Conservation (phyloP, 2,113 vertebrate genomes). For the Pycnonotus jocosus region DNA sequence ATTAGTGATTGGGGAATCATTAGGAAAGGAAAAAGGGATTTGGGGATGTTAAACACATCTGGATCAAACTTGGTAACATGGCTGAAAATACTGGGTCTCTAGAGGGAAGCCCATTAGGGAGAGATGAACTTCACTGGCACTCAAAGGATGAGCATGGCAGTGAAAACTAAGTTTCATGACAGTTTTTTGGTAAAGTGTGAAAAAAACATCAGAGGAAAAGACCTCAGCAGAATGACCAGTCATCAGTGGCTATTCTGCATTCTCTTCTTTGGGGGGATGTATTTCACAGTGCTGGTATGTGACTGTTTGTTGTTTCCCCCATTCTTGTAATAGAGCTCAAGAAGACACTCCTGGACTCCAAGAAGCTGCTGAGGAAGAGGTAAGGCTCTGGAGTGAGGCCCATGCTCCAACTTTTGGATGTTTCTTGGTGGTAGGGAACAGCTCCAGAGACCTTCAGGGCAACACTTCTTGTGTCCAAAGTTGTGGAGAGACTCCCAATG, state of each 20-base stretch:
- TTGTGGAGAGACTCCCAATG: neutral
- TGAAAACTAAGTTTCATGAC: neutral
- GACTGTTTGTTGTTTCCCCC: neutral
- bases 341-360: constrained; percentile 73
- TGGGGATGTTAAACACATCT: neutral
- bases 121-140: neutral
- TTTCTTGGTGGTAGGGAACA: neutral
- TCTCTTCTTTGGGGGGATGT: neutral
- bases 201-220: neutral
- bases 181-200: neutral
- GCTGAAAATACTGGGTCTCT: neutral
- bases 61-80: neutral
- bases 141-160: neutral
- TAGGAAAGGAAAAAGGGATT: neutral
- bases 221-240: neutral
- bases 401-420: neutral
- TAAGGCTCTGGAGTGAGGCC: constrained; percentile 40
- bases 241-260: neutral
- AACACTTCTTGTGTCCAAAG: neutral
- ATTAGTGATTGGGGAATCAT: neutral
- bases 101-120: neutral
- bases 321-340: constrained; percentile 45
- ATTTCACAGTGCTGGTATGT: neutral
- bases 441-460: neutral
- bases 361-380: constrained; percentile 80